phyloP scores from a whole-genome alignment of 2,888 invertebrate genomes.

The Agrilus mali region DNA sequence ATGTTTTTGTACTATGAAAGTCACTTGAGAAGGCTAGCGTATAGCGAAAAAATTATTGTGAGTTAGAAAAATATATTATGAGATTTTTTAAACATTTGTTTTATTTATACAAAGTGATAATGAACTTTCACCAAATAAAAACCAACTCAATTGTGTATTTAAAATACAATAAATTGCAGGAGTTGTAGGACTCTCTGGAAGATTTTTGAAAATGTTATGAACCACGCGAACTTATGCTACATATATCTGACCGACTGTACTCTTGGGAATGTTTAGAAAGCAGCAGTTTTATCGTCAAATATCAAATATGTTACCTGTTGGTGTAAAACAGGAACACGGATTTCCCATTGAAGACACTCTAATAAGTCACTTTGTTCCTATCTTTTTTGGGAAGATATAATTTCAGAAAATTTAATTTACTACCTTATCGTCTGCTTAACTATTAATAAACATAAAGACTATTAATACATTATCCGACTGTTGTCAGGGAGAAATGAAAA shows the following conservation, averaged over 20 bases:
- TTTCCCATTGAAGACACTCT: constrained; percentile 81
- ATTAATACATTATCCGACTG: constrained; percentile 98
- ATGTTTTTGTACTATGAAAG: too few species aligned
- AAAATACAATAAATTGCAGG: too few species aligned
- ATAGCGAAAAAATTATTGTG: too few species aligned
- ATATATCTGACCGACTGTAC: constrained; percentile 89
- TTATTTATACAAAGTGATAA: too few species aligned
- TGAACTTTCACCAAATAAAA: too few species aligned
- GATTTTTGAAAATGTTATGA: too few species aligned
- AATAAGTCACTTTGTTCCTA: constrained; percentile 93
- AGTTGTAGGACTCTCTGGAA: constrained; percentile 75
- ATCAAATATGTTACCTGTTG: constrained; percentile 84
- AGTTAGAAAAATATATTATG: too few species aligned
- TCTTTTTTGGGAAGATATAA: constrained; percentile 84
- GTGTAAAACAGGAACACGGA: constrained; percentile 58
- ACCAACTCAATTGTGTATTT: too few species aligned
- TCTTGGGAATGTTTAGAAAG: constrained; percentile 76
- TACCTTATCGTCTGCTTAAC: constrained; percentile 76
- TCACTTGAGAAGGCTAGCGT: too few species aligned
- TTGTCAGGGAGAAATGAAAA: constrained; percentile 82
- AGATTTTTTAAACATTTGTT: too few species aligned
- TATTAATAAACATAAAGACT: constrained; percentile 70
- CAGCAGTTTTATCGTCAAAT: constrained; percentile 73
- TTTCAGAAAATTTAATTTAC: constrained; percentile 59
- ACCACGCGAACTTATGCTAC: too few species aligned